These are phyloP conservation scores for Cecidostiba fungosa DNA, from an alignment of 2,888 invertebrate genomes.

Conservation along the genomic window DNA sequence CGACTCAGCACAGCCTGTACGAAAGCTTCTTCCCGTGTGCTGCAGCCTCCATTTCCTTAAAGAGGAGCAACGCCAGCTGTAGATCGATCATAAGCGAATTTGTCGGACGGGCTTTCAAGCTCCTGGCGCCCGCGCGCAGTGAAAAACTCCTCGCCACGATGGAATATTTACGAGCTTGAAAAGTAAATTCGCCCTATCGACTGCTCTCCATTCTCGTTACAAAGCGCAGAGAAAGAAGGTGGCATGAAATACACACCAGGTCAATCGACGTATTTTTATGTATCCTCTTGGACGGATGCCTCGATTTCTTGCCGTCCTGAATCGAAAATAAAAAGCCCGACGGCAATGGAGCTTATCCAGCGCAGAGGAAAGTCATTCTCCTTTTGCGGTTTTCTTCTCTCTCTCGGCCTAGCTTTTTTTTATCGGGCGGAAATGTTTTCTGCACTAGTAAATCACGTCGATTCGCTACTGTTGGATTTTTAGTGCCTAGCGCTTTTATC, in stretches of 20 bases:
- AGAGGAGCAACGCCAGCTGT: constrained; percentile 10
- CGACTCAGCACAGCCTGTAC: background rate
- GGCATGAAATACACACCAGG: constrained; percentile 55
- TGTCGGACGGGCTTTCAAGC: constrained; percentile 40
- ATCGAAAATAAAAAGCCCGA: constrained; percentile 48
- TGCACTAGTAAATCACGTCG: constrained; percentile 36
- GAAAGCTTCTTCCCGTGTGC: background rate
- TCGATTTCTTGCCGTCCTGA: background rate
- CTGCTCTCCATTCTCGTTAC: constrained; percentile 11
- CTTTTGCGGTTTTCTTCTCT: background rate
- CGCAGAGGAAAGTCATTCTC: constrained; percentile 7
- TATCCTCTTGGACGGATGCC: constrained; percentile 8
- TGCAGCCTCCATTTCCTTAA: constrained; percentile 14
- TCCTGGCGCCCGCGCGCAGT: background rate
- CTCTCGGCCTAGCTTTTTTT: background rate
- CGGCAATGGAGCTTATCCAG: constrained; percentile 31
- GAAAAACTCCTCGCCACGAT: constrained; percentile 27
- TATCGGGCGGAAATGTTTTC: constrained; percentile 26
- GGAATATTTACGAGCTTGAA: constrained; percentile 63
- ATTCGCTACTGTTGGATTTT: background rate
- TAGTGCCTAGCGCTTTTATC: background rate
- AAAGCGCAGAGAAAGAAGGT: constrained; percentile 1
- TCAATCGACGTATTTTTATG: constrained; percentile 34
- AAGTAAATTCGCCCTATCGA: constrained; percentile 57
- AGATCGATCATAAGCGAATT: constrained; percentile 61